These are phyloP conservation scores for Lagopus leucura DNA, from an alignment of 2,113 vertebrate species.

Conservation along the genomic window DNA sequence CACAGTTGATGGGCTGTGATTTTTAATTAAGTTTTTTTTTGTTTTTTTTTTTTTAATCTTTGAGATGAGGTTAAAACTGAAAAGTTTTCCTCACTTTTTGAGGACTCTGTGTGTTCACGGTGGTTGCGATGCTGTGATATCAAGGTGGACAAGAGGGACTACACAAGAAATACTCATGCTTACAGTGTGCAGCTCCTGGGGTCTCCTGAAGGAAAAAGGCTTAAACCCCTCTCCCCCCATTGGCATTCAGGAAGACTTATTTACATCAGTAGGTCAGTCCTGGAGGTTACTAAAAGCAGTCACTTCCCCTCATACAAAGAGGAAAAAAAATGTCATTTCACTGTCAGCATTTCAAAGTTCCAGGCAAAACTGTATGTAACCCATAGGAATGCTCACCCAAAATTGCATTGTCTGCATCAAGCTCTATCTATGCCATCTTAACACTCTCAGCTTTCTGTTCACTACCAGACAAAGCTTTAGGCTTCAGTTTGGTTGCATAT, in stretches of 20 bases:
- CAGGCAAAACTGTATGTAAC: not conserved
- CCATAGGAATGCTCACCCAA: not conserved
- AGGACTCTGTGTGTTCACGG: not conserved
- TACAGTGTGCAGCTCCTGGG: not conserved
- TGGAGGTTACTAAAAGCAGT: not conserved
- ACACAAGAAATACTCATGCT: not conserved
- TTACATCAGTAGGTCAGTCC: too few relatives aligned
- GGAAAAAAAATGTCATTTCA: too few relatives aligned
- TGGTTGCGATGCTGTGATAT: not conserved
- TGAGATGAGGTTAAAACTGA: not conserved
- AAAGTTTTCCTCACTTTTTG: not conserved
- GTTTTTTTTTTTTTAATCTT: not conserved
- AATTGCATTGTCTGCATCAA: not conserved
- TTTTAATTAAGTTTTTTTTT: not conserved
- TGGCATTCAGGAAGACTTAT: not conserved
- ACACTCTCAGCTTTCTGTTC: not conserved
- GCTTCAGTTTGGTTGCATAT: not conserved
- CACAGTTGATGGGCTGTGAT: too few relatives aligned
- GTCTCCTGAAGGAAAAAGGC: not conserved
- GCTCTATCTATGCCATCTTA: not conserved
- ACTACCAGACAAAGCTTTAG: not conserved
- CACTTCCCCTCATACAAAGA: not conserved
- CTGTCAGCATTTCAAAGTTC: not conserved
- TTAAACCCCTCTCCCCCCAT: too few relatives aligned
- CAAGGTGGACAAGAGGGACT: too few relatives aligned